Evolutionary conservation across 1,140 invertebrate genomes (phyloP), one percentile per base, ranked within the genome.

Genomic region (Formica exsecta): DNA sequence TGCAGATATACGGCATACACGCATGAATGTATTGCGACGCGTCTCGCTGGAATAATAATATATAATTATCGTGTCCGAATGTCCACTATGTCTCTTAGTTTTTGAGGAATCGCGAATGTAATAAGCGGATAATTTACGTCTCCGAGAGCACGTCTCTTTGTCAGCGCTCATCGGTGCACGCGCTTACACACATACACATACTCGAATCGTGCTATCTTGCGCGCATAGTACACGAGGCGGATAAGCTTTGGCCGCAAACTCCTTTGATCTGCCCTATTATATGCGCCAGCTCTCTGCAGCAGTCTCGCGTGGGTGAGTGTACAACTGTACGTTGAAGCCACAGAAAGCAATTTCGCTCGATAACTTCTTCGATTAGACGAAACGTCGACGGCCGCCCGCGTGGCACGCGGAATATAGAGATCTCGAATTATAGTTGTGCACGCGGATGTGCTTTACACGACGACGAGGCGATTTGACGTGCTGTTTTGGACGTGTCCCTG

Each of bases 321-420:
- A 36, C 74, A 59, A 86, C 36, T 64, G 70, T 68, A 62, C 38
- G 71, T 59, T 71, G 57, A 86, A 86, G 77, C 89, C 86, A 73
- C 74, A 62, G 89, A 90, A 90, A 87, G 89, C 88, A 90, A 90
- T 90, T 90, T 90, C 70, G 81, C 29, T 83, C 73, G 89, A 90
- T 87, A 87, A 90, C 89, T 87, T 87, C 61, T 89, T 79, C 85
- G 86, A 86, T 90, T 89, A 87, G 32, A 36, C 87, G 61, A 68
- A 83, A 88, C 41, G 74, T 75, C 79, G 54, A 61, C 79, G 66
- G 16, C 2, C 25, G 32, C 13, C 19, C 64, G 32, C 32, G 29
- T 11, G n/a, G 13, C 3, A n/a, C 38, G n/a, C 19, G 44, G 13
- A 22, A 25, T 9, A 65, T 22, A 32, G 77, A 48, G 44, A 74